Evolutionary conservation across 2,888 invertebrate species (phyloP), one percentile per base, ranked within the genome.

Genomic region (Halocaridina rubra): DNA sequence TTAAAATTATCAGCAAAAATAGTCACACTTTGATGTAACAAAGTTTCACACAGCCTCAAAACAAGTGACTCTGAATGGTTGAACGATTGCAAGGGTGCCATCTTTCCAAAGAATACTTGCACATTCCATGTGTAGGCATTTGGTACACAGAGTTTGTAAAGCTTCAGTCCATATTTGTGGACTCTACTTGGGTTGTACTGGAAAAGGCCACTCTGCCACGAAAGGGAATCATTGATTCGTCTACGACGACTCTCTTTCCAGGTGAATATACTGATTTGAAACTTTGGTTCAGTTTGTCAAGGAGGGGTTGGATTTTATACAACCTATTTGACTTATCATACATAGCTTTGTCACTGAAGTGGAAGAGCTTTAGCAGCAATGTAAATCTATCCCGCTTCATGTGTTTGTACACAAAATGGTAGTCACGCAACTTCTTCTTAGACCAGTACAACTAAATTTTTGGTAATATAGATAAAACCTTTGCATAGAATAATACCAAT

Each of bases 51-150:
- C 3, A 80, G 71, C 46, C 53, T 39, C 24, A 80, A n/a, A 46
- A 46, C 30, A 3, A 64, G n/a, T 10, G 69, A 69, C 69, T 69
- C 79, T n/a, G 71, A 69, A 46, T 33, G 39, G 29, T 67, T 69
- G 39, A 39, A 16, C 22, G 24, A 24, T 19, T 27, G 69, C 27
- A 27, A 30, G n/a, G 29, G 29, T 69, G n/a, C n/a, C n/a, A 19
- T 10, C 29, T n/a, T 30, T 67, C 79, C 69, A 22, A 69, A 16
- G 53, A 69, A 69, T 24, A 80, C 69, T 29, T 80, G 22, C 13
- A 80, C 27, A 53, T 80, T 80, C 79, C 69, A 80, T 29, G 79
- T 80, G 29, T 80, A 80, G 8, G 39, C 39, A 19, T 30, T 80
- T 13, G 53, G 27, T 30, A 57, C 29, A 27, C 79, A 67, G 7